Conservation (phyloP, 2,797 vertebrate species). For the Molossus alvarezi region DNA sequence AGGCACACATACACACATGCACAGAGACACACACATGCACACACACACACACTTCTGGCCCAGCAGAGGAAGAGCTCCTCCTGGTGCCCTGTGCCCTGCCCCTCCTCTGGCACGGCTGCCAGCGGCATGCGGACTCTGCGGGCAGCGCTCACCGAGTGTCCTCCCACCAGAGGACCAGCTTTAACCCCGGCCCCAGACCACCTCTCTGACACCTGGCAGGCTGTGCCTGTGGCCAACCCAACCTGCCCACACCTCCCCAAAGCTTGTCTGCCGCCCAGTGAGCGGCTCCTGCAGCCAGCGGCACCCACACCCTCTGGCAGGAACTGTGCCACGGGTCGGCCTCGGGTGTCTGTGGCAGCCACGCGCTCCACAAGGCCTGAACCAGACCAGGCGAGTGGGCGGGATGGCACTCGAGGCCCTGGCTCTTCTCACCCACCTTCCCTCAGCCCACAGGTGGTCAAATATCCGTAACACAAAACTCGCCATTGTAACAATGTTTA, state of each 20-base stretch:
- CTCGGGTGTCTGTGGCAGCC: neutral
- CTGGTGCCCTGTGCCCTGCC: neutral
- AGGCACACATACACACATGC: neutral
- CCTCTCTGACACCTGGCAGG: neutral
- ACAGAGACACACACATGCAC: neutral
- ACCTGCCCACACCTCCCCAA: neutral
- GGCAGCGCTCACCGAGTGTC: accelerated
- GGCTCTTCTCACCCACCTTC: accelerated
- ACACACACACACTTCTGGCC: neutral
- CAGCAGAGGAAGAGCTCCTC: neutral
- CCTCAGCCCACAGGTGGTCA: accelerated
- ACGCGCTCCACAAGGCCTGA: neutral
- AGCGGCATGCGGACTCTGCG: too few species aligned
- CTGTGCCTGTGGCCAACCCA: neutral
- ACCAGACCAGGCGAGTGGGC: accelerated
- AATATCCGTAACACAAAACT: accelerated
- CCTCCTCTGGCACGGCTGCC: neutral
- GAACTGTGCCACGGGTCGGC: neutral
- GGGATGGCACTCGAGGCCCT: accelerated
- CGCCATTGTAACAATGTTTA: accelerated
- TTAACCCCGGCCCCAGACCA: accelerated
- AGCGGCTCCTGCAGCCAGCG: neutral
- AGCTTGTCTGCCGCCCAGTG: neutral
- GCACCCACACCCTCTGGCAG: neutral
- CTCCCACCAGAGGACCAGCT: neutral